These are phyloP conservation scores for Scleropages formosus DNA, from an alignment of 2,797 vertebrate genomes.

Conservation along the genomic window DNA sequence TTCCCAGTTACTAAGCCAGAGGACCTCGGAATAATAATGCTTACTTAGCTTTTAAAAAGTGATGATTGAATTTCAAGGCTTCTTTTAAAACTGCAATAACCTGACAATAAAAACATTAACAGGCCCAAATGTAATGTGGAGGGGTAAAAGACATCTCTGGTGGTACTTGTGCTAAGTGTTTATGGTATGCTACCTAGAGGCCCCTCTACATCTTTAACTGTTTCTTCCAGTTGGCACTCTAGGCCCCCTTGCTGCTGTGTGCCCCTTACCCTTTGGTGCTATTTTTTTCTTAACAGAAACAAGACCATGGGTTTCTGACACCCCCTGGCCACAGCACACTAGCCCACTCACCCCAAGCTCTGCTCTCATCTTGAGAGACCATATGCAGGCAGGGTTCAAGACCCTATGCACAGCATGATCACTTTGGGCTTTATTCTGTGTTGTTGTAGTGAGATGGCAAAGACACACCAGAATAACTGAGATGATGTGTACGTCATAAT, in stretches of 20 bases:
- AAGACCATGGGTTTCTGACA: constrained; percentile 11
- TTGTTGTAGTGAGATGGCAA: too few relatives aligned
- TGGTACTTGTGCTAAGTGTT: too few relatives aligned
- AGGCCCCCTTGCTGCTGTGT: neutral
- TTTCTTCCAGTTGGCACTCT: neutral
- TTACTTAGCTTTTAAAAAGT: constrained; percentile 20
- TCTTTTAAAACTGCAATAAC: neutral
- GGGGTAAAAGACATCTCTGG: too few relatives aligned
- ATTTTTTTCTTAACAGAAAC: constrained; percentile 4
- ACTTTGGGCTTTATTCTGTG: too few relatives aligned
- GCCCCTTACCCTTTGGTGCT: neutral
- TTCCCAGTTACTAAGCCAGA: constrained; percentile 27
- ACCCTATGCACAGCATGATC: neutral
- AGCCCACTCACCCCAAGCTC: neutral
- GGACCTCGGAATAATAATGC: constrained; percentile 5
- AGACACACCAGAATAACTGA: too few relatives aligned
- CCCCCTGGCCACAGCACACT: neutral
- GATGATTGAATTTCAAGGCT: constrained; percentile 15
- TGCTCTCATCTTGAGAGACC: neutral
- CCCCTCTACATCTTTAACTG: neutral
- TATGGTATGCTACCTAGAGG: neutral
- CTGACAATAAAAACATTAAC: neutral
- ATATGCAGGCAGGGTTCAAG: neutral
- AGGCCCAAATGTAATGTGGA: neutral
- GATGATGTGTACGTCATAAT: too few relatives aligned